phyloP scores from a whole-genome alignment of 1,140 invertebrate genomes.

The Limonius californicus region DNA sequence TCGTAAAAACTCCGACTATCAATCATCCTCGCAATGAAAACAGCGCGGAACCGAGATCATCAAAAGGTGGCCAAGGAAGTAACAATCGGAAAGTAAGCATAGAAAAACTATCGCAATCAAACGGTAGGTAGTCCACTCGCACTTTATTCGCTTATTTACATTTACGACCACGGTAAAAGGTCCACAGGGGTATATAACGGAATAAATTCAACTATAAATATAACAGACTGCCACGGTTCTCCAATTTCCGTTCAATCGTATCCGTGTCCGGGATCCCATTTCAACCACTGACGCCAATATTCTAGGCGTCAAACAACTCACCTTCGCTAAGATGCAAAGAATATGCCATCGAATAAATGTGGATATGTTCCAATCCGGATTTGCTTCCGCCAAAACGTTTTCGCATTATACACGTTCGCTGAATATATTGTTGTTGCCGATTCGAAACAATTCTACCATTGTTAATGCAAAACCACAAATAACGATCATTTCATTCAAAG shows the following conservation, averaged over 20 bases:
- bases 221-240: conserved; percentile 25
- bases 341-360: not conserved
- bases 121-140: not conserved
- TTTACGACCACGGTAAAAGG: conserved; percentile 14
- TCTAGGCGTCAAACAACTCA: conserved; percentile 27
- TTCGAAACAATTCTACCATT: not conserved
- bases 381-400: not conserved
- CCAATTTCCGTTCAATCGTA: conserved; percentile 31
- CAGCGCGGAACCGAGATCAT: too few species aligned
- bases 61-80: not conserved
- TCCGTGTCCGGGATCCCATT: conserved; percentile 22
- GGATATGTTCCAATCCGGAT: not conserved
- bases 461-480: not conserved
- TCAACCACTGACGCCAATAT: conserved; percentile 25
- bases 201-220: conserved; percentile 32
- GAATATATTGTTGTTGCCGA: not conserved
- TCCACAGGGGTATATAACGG: conserved; percentile 10
- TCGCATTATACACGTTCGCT: not conserved
- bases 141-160: conserved; percentile 16
- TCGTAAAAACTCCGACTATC: too few species aligned
- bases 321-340: conserved; percentile 27
- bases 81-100: not conserved
- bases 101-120: not conserved
- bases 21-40: too few species aligned
- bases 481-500: not conserved